These are phyloP conservation scores for Ypsolopha sequella DNA, from an alignment of 2,888 invertebrate species.

Conservation along the genomic window DNA sequence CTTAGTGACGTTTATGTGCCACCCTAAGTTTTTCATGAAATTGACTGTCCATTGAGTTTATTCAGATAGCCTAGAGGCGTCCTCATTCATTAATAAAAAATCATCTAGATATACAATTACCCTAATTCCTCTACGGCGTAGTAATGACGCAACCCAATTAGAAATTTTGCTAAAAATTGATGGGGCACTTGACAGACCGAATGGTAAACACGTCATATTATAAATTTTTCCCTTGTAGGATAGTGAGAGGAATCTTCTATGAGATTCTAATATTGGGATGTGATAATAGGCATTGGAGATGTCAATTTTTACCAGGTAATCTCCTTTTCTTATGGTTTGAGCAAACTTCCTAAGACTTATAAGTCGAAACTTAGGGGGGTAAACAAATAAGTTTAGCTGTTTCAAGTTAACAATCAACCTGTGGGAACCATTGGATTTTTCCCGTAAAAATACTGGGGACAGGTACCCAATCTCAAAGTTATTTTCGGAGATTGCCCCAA, in stretches of 20 bases:
- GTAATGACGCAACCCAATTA: slow-evolving; percentile 9
- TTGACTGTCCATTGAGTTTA: too few relatives aligned
- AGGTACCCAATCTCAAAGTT: too few relatives aligned
- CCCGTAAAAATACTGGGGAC: slow-evolving; percentile 10
- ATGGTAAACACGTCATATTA: slow-evolving; percentile 11
- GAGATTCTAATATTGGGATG: not conserved
- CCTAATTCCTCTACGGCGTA: slow-evolving; percentile 8
- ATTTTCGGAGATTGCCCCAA: too few relatives aligned
- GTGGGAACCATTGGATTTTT: slow-evolving; percentile 9
- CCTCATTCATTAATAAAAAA: slow-evolving; percentile 9
- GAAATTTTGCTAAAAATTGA: slow-evolving; percentile 5
- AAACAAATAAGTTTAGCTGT: slow-evolving; percentile 10
- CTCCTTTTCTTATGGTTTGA: slow-evolving; percentile 3
- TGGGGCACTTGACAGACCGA: slow-evolving; percentile 10
- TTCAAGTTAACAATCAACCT: slow-evolving; percentile 11
- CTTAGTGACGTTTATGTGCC: too few relatives aligned
- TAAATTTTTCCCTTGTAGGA: slow-evolving; percentile 1
- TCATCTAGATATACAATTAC: slow-evolving; percentile 12
- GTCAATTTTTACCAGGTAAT: slow-evolving; percentile 12
- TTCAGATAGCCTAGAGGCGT: too few relatives aligned
- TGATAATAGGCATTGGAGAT: slow-evolving; percentile 12
- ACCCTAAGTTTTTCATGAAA: too few relatives aligned
- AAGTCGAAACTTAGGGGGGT: slow-evolving; percentile 9
- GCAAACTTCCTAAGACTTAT: slow-evolving; percentile 10
- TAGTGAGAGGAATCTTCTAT: slow-evolving; percentile 1